Base-by-base conservation (phyloP, 2,888 invertebrate genomes). In the Epicampocera succincta region DNA sequence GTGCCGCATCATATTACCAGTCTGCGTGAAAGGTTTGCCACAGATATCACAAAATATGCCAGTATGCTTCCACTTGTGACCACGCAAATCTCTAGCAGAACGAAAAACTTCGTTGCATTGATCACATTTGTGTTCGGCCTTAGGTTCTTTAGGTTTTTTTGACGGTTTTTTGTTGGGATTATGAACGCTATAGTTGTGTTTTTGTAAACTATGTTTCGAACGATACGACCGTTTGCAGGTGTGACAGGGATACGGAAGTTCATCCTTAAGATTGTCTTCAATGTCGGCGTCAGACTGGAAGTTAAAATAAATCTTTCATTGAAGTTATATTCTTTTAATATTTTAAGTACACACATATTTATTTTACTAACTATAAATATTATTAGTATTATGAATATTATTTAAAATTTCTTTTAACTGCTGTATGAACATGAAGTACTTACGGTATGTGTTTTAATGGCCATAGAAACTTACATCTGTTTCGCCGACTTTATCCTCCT, bases 1-100 rank as follows among this genome's bases (percentile, higher is more conserved):
- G 52, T 90, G 90, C 0, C 88, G 87, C 85, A 86, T 86, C 86
- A 90, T 86, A 52, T 90, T 90, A 5, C 90, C 90, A 1, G 87
- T 86, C 54, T 90, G 89, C 1, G 89, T 87, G 38, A 90, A 90
- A 0, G 87, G 84, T 19, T 88, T 87, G 13, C 89, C 89, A 48
- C 90, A 90, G 38, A 90, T 88, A 73, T 90, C 89, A 58, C 90
- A 90, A 40, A 86, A 84, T 42, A 89, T 88, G n/a, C 89, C 89
- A n/a, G 89, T 89, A 50, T 89, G 89, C 71, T 88, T 89, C 86
- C 86, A 88, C 50, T 86, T 87, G 68, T 89, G 89, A 1, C 87
- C 88, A 0, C 87, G 86, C 21, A 89, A 73, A 61, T 88, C 87
- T 0, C 88, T 85, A 40, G 86, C 88, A 1, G 86, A 86, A 12